Percentiles rank a stretch among this genome's conserved stretches.
These are phyloP conservation scores for Merodon equestris DNA, from an alignment of 2,888 invertebrate genomes.

Conservation along the genomic window DNA sequence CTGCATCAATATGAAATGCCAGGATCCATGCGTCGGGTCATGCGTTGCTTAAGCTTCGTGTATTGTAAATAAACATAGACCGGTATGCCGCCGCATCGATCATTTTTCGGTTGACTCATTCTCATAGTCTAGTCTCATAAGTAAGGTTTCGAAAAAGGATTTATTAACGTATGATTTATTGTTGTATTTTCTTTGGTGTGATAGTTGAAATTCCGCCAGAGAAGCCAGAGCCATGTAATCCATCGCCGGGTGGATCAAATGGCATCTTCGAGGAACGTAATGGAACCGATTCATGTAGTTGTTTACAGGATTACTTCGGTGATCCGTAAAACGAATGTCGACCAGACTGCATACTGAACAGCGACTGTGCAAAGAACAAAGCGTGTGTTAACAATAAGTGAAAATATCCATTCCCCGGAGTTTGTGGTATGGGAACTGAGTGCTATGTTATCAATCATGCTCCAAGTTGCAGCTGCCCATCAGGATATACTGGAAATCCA, in stretches of 20 bases:
- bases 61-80: constrained; percentile 89
- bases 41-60: constrained; percentile 90
- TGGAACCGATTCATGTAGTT: constrained; percentile 90
- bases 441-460: constrained; percentile 90
- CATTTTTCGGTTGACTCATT: constrained; percentile 93
- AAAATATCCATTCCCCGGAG: constrained; percentile 89
- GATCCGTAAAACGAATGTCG: constrained; percentile 92
- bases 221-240: constrained; percentile 87
- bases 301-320: constrained; percentile 89
- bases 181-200: constrained; percentile 41
- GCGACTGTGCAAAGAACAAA: constrained; percentile 87
- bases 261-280: constrained; percentile 90
- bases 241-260: constrained; percentile 92
- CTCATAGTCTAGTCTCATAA: constrained; percentile 83
- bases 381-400: constrained; percentile 93
- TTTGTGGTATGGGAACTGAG: constrained; percentile 89
- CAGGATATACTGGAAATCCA: constrained; percentile 90
- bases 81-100: constrained; percentile 88
- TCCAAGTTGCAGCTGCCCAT: constrained; percentile 88
- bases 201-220: constrained; percentile 80
- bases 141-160: constrained; percentile 78
- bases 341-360: constrained; percentile 91
- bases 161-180: constrained; percentile 17
- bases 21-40: constrained; percentile 90
- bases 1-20: constrained; percentile 89